Conservation (phyloP, 2,888 invertebrate genomes). For the Boloria selene region DNA sequence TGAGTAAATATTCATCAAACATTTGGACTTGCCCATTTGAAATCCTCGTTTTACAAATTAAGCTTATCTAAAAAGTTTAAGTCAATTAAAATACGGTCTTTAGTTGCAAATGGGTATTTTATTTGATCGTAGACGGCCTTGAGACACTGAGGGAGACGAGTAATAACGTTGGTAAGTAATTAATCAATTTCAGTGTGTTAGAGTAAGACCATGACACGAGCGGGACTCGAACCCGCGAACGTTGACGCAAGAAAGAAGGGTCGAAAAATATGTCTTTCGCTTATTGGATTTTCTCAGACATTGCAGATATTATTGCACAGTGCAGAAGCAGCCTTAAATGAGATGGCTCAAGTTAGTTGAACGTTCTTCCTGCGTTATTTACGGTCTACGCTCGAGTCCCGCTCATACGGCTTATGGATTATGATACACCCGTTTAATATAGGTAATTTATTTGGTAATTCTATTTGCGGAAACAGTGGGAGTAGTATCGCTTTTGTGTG, state of each 20-base stretch:
- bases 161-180: conserved; percentile 1
- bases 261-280: too few relatives aligned
- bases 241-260: too few relatives aligned
- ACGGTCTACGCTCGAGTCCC: conserved; percentile 13
- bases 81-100: conserved; percentile 4
- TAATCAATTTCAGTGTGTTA: conserved; percentile 18
- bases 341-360: conserved; percentile 27
- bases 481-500: too few relatives aligned
- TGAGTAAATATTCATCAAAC: too few relatives aligned
- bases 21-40: too few relatives aligned
- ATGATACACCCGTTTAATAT: not conserved
- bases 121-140: conserved; percentile 17
- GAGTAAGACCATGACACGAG: too few relatives aligned
- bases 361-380: conserved; percentile 28
- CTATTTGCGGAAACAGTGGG: too few relatives aligned
- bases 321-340: conserved; percentile 5
- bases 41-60: not conserved
- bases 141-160: conserved; percentile 6
- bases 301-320: too few relatives aligned
- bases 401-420: not conserved
- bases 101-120: conserved; percentile 10
- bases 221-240: too few relatives aligned
- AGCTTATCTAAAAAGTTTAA: conserved; percentile 10
- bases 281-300: too few relatives aligned
- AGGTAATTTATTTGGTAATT: too few relatives aligned